Conservation (phyloP, 2,797 vertebrate species). For the Sebastes jordani region DNA sequence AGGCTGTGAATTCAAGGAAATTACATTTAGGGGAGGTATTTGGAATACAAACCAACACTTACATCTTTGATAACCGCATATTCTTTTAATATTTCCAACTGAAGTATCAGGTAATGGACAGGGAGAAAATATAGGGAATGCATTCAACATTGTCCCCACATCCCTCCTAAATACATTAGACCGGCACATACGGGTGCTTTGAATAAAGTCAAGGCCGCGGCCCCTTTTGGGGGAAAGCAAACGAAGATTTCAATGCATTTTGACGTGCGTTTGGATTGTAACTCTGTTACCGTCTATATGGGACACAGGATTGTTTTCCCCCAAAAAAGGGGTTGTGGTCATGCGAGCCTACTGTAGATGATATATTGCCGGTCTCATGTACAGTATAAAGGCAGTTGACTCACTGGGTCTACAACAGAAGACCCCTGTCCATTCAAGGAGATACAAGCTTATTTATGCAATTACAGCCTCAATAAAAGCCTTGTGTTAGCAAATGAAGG, state of each 20-base stretch:
- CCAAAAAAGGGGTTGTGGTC: too few species aligned
- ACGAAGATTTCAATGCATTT: too few species aligned
- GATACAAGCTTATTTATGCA: constrained; percentile 32
- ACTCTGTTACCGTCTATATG: too few species aligned
- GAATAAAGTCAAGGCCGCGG: too few species aligned
- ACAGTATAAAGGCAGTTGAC: constrained; percentile 25
- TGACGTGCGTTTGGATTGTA: too few species aligned
- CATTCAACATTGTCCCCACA: neutral
- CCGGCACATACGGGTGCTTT: too few species aligned
- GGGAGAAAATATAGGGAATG: neutral
- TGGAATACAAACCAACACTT: neutral
- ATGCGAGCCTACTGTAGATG: too few species aligned
- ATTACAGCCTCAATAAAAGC: neutral
- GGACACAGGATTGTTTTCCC: too few species aligned
- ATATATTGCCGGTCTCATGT: too few species aligned
- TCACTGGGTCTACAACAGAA: constrained; percentile 19
- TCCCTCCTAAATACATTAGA: neutral
- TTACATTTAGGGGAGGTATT: neutral
- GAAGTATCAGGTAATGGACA: neutral
- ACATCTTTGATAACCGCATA: neutral
- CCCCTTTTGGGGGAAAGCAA: too few species aligned
- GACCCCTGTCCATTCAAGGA: constrained; percentile 14
- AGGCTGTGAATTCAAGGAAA: neutral
- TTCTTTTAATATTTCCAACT: neutral
- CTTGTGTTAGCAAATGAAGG: too few species aligned